Evolutionary conservation across 2,888 invertebrate species (phyloP).

Genomic region (Linyphia triangularis): DNA sequence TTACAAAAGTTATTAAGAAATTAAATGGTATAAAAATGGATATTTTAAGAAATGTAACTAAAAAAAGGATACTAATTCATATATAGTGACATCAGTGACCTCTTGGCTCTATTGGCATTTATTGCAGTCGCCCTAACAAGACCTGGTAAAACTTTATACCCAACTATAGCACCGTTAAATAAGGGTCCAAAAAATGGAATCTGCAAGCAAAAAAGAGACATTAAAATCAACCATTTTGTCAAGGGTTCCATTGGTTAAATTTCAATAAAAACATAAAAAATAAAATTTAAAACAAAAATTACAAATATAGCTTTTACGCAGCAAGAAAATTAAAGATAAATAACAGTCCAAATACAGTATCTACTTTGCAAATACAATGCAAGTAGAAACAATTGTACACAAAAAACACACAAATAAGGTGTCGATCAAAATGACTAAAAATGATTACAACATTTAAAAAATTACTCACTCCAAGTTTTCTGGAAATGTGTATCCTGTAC

Average conservation of each 20-base stretch:
- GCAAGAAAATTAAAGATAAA: no score
- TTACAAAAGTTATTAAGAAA: neutral
- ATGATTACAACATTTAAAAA: neutral
- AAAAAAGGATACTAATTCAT: constrained; percentile 88
- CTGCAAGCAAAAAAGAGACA: constrained; percentile 80
- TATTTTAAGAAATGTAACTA: neutral
- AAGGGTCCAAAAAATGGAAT: constrained; percentile 97
- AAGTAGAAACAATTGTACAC: no score
- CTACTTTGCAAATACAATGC: no score
- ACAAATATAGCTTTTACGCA: no score
- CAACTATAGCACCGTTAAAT: constrained; percentile 93
- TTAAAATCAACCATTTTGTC: no score
- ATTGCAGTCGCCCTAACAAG: constrained; percentile 93
- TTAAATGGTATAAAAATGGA: neutral
- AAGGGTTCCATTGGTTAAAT: no score
- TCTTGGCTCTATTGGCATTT: constrained; percentile 93
- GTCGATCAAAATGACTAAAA: neutral
- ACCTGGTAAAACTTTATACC: constrained; percentile 87
- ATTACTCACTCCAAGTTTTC: constrained; percentile 88
- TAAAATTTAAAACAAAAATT: no score
- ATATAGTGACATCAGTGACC: constrained; percentile 92
- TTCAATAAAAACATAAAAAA: no score
- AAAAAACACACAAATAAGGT: neutral
- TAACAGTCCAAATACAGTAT: no score
- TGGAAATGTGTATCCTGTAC: constrained; percentile 91